Percentiles rank a stretch among this genome's conserved stretches.
phyloP scores from a whole-genome alignment of 2,113 vertebrate genomes.

The Silurus asotus region DNA sequence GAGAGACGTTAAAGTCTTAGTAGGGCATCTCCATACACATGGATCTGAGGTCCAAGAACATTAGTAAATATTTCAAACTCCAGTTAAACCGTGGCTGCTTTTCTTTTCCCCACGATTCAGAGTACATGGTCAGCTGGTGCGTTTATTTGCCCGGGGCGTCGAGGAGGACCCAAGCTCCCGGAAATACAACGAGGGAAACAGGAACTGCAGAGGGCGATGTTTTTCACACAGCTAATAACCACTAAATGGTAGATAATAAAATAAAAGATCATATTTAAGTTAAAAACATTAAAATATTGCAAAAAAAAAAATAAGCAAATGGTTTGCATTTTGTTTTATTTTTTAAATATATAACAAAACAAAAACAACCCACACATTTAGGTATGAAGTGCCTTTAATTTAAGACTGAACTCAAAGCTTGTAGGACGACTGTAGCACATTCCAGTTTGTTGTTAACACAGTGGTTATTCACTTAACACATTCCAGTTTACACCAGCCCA shows the following conservation, averaged over 20 bases:
- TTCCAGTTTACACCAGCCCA: neutral
- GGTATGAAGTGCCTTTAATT: neutral
- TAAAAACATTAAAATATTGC: neutral
- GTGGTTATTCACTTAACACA: neutral
- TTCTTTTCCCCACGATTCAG: conserved; percentile 52
- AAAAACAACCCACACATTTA: neutral
- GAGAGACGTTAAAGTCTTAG: neutral
- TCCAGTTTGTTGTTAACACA: neutral
- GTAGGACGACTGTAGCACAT: neutral
- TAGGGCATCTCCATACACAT: neutral
- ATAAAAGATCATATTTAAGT: conserved; percentile 12
- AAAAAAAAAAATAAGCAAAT: conserved; percentile 10
- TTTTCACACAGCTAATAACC: conserved; percentile 33
- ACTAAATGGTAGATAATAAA: neutral
- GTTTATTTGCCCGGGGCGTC: conserved; percentile 80
- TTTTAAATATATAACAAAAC: neutral
- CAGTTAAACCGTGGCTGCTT: neutral
- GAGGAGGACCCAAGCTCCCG: conserved; percentile 60
- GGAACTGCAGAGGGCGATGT: conserved; percentile 48
- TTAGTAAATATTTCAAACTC: neutral
- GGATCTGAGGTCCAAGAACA: neutral
- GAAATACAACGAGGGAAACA: conserved; percentile 29
- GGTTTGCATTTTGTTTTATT: neutral
- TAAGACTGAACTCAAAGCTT: neutral
- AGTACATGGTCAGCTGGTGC: conserved; percentile 78